These are phyloP conservation scores for Pilophorus perplexus DNA, from an alignment of 2,888 invertebrate species.

Conservation along the genomic window DNA sequence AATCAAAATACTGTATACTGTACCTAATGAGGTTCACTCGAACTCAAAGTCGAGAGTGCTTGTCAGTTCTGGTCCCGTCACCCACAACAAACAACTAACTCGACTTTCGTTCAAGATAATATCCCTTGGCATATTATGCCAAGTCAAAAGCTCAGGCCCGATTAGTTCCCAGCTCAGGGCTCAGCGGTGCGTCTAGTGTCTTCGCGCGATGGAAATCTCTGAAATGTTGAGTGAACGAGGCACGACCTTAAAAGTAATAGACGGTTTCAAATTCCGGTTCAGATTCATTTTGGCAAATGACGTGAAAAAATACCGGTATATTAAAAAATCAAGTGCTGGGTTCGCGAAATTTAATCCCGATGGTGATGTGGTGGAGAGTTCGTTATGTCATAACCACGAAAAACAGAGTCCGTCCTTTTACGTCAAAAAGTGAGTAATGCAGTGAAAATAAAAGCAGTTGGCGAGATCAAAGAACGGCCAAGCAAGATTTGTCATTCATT, in stretches of 20 bases:
- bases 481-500: neutral
- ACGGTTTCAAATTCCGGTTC: too few species aligned
- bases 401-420: neutral
- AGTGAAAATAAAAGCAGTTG: neutral
- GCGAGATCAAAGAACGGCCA: neutral
- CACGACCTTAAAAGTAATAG: neutral
- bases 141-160: neutral
- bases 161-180: neutral
- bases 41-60: neutral
- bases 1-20: too few species aligned
- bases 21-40: neutral
- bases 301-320: too few species aligned
- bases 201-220: neutral
- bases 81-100: neutral
- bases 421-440: neutral
- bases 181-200: neutral
- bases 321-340: too few species aligned
- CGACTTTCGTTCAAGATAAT: neutral
- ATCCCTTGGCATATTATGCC: too few species aligned
- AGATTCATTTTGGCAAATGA: too few species aligned
- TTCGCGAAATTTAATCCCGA: too few species aligned
- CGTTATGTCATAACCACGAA: neutral
- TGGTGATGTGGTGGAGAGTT: too few species aligned
- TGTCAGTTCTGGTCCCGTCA: neutral
- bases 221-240: neutral